Evolutionary conservation across 2,888 invertebrate species (phyloP), one percentile per base, ranked within the genome.

Genomic region (Caenorhabditis zanzibari): DNA sequence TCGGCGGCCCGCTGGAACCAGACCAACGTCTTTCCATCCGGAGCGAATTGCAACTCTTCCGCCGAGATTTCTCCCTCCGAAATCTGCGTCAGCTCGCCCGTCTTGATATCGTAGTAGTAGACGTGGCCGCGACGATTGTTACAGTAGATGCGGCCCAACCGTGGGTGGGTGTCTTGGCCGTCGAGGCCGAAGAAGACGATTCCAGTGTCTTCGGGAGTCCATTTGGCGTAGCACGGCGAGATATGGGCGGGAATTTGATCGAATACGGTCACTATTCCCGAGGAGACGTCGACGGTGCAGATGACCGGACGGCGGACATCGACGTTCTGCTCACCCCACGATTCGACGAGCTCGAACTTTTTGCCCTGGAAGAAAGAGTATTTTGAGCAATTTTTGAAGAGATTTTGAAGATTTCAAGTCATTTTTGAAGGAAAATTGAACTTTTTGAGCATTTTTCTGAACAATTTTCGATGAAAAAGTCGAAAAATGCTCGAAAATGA

Each of bases 181-280:
- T 90, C 81, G 28, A 92, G 35, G 0, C 90, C 92, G 54, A 90
- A 87, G 79, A 92, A 92, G 3, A 92, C 86, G n/a, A 92, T 79
- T 52, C 91, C 90, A 24, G 86, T 82, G 77, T 92, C 91, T 38
- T 87, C 81, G 12, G 92, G 91, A n/a, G 90, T 85, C 91, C 91
- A 92, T 22, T 86, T 85, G 0, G 85, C 89, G 61, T 79, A 87
- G 35, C 81, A 59, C 0, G 91, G 91, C 9, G 90, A 88, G n/a
- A 90, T 76, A 10, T 81, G 68, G 3, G 86, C 80, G 10, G 89
- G 88, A 22, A 91, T 84, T 59, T 88, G 83, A 72, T 88, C 88
- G 28, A 84, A 63, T 12, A 80, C 88, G 0, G 85, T 87, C 2
- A 91, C 86, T 59, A 49, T 84, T 66, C 90, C 89, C 24, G 85